phyloP scores from a whole-genome alignment of 2,797 vertebrate species.

The Amblyopsis hoosieri region DNA sequence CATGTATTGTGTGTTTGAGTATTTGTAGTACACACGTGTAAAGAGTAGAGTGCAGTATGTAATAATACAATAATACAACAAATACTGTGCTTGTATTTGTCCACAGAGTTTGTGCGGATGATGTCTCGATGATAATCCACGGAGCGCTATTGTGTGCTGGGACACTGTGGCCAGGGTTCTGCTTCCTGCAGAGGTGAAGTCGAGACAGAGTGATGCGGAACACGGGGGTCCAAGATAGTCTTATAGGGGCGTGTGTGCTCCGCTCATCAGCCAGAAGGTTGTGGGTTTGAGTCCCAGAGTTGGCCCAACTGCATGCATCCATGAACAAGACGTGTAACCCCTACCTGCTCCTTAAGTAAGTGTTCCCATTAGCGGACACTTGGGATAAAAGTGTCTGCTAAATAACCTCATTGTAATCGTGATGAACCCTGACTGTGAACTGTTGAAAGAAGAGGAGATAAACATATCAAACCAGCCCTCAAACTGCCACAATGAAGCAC shows the following conservation, averaged over 20 bases:
- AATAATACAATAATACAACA: not conserved
- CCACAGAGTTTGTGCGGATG: constrained; percentile 94
- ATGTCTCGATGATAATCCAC: constrained; percentile 89
- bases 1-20: too few relatives aligned
- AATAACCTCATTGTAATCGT: not conserved
- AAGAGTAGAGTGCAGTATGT: not conserved
- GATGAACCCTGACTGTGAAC: constrained; percentile 52
- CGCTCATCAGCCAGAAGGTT: too few relatives aligned
- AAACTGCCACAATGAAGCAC: constrained; percentile 64
- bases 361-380: too few relatives aligned
- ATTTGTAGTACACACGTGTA: too few relatives aligned
- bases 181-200: not conserved
- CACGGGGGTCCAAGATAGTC: too few relatives aligned
- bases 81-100: constrained; percentile 5
- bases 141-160: not conserved
- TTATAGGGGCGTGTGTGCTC: too few relatives aligned
- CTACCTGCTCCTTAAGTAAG: too few relatives aligned
- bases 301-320: too few relatives aligned
- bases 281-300: too few relatives aligned
- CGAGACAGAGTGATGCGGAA: constrained; percentile 4
- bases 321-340: too few relatives aligned
- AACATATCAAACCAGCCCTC: constrained; percentile 68
- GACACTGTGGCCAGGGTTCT: not conserved
- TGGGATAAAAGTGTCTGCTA: too few relatives aligned
- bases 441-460: constrained; percentile 43